Conservation (phyloP, 1,140 invertebrate genomes). For the Platyura marginata region DNA sequence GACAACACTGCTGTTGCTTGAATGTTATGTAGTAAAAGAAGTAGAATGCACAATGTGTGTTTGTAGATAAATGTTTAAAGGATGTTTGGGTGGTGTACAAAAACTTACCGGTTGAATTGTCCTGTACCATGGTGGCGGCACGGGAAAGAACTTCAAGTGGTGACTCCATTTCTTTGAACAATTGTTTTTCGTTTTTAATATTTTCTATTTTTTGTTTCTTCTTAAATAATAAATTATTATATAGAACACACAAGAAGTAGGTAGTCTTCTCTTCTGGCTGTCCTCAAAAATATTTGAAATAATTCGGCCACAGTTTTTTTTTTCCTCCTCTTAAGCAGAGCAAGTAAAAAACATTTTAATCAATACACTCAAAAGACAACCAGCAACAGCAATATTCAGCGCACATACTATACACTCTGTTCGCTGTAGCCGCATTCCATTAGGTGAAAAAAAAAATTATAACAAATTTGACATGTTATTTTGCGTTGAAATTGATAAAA, state of each 20-base stretch:
- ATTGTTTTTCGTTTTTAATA: background rate
- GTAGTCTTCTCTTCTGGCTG: too few species aligned
- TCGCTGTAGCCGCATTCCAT: background rate
- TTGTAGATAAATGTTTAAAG: background rate
- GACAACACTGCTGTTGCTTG: too few species aligned
- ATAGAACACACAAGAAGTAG: too few species aligned
- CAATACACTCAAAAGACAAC: background rate
- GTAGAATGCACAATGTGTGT: too few species aligned
- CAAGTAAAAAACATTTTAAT: background rate
- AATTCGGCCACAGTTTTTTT: too few species aligned
- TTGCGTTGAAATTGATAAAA: too few species aligned
- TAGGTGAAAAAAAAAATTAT: background rate
- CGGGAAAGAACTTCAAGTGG: conserved; percentile 73
- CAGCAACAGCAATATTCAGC: background rate
- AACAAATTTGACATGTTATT: too few species aligned
- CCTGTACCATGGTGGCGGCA: conserved; percentile 82
- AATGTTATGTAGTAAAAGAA: too few species aligned
- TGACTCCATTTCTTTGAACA: conserved; percentile 41
- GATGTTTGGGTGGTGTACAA: conserved; percentile 9
- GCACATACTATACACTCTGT: background rate
- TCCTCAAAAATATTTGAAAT: too few species aligned
- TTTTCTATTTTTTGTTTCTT: background rate
- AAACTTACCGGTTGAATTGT: conserved; percentile 32
- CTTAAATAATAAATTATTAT: too few species aligned
- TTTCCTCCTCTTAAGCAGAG: too few species aligned